Base-by-base conservation (phyloP, 2,797 vertebrate species). In the Psittacula derbiana region DNA sequence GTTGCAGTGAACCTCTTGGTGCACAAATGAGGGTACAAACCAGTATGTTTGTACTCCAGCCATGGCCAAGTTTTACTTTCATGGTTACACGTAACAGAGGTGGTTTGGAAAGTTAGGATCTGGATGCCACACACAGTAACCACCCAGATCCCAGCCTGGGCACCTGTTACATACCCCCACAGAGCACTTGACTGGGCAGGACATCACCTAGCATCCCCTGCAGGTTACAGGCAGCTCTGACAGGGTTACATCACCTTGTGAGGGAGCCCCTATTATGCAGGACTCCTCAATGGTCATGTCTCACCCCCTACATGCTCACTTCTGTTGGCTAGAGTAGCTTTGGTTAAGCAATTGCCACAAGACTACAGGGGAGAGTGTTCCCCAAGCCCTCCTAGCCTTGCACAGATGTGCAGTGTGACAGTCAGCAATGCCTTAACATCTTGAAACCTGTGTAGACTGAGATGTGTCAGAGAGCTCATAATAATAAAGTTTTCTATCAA, bases 361-460 rank as follows among this genome's bases (percentile, higher is more conserved):
- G 44, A 5, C 67, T 11, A 3, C 8, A 19, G 31, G 33, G 19
- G 2, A 38, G 13, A 38, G 12, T 0, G 5, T n/a, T 15, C 44
- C 36, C 30, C 52, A 10, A 9, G 3, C n/a, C 25, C 23, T 57
- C 7, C 67, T 18, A 38, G 2, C 13, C 60, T 47, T 15, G 4
- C 36, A 60, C 20, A 8, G 43, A 47, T 1, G 1, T 1, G 15
- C 27, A 36, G 28, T 5, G 2, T 6, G 60, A 55, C 10, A 27
- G 46, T 28, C 52, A 94, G 52, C 78, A 61, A 11, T 19, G 30
- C 10, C 33, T 43, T 47, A 71, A 9, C 9, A 4, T 4, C 62
- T 44, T 4, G 20, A 53, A 50, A 46, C 43, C 2, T 20, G 30
- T 0, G 2, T 8, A 57, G 16, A 24, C 12, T 21, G 14, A 80